Percentiles rank a stretch among this genome's conserved stretches.
Evolutionary conservation across 2,888 invertebrate species (phyloP).

Genomic region (Mylabris sibirica): DNA sequence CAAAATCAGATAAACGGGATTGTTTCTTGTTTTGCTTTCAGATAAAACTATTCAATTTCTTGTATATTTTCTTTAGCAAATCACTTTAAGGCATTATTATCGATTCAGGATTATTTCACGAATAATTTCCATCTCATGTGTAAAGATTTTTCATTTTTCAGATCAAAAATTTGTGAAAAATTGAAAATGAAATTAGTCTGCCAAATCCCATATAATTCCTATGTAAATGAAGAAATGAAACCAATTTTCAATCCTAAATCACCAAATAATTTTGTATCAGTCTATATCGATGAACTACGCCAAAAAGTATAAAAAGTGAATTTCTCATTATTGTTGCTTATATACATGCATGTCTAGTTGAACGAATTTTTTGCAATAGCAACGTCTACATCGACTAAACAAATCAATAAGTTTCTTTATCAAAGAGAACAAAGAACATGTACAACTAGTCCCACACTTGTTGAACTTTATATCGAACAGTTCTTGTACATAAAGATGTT

Average conservation of each 20-base stretch:
- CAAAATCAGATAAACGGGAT: neutral
- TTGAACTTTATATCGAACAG: neutral
- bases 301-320: neutral
- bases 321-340: no score
- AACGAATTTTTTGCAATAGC: no score
- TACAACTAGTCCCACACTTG: neutral
- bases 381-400: no score
- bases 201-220: conserved; percentile 65
- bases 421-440: neutral
- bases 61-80: conserved; percentile 9
- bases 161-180: conserved; percentile 63
- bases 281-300: conserved; percentile 58
- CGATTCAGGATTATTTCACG: neutral
- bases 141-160: conserved; percentile 45
- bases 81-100: no score
- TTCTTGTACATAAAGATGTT: neutral
- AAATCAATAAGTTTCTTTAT: no score
- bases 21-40: no score
- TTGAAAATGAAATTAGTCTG: conserved; percentile 63
- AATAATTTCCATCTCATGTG: neutral
- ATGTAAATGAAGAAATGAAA: conserved; percentile 61
- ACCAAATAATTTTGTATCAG: conserved; percentile 62
- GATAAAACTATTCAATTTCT: conserved; percentile 28
- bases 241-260: conserved; percentile 64
- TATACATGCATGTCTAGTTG: no score